Conservation (phyloP, 2,888 invertebrate species). For the Encarsia formosa region DNA sequence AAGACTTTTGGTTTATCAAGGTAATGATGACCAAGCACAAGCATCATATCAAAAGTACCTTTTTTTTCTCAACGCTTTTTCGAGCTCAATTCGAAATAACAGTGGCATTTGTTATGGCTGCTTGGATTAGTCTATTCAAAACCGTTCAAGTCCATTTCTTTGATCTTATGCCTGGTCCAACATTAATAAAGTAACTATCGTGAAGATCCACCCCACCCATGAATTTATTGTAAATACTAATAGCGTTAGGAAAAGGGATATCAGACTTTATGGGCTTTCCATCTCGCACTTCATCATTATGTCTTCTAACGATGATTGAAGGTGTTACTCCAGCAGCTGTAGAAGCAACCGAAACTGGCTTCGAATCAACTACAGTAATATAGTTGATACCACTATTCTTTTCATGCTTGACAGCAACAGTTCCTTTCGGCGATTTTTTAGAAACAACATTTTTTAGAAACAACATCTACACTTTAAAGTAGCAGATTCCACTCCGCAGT, state of each 20-base stretch:
- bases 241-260: conserved; percentile 23
- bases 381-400: conserved; percentile 28
- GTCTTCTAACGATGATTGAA: conserved; percentile 18
- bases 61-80: neutral
- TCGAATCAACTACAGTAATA: conserved; percentile 29
- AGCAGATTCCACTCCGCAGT: conserved; percentile 25
- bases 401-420: conserved; percentile 8
- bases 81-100: conserved; percentile 15
- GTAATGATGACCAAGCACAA: conserved; percentile 5
- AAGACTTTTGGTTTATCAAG: neutral
- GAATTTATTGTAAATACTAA: conserved; percentile 25
- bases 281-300: too few relatives aligned
- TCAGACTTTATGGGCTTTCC: conserved; percentile 17
- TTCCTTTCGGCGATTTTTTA: conserved; percentile 25
- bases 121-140: conserved; percentile 18
- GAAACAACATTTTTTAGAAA: conserved; percentile 20
- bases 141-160: conserved; percentile 29
- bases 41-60: conserved; percentile 4
- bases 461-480: conserved; percentile 21
- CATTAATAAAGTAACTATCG: conserved; percentile 27
- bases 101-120: conserved; percentile 15
- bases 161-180: conserved; percentile 23
- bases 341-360: conserved; percentile 28
- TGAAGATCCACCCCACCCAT: conserved; percentile 28
- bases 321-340: conserved; percentile 29